Percentiles rank a stretch among this genome's conserved stretches.
Conservation (phyloP, 2,888 invertebrate genomes). For the Caenorhabditis panamensis region DNA sequence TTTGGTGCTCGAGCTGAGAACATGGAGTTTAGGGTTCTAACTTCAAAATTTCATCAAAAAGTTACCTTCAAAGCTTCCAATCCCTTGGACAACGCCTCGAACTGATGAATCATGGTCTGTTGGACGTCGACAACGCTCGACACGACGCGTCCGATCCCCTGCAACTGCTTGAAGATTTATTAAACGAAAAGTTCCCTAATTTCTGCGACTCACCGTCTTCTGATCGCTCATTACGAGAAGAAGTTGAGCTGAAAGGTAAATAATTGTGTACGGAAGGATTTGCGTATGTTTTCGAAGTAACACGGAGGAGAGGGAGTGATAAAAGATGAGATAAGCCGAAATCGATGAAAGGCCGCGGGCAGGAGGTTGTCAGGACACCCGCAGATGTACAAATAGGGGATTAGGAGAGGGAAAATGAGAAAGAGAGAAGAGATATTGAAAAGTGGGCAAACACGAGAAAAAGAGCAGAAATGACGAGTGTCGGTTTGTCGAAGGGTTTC, state of each 20-base stretch:
- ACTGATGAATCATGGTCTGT: constrained; percentile 57
- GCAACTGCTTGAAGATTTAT: constrained; percentile 25
- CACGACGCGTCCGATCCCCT: constrained; percentile 62
- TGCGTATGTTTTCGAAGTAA: too few species aligned
- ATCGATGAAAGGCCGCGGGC: neutral
- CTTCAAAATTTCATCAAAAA: constrained; percentile 49
- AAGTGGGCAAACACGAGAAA: neutral
- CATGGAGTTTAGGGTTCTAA: constrained; percentile 39
- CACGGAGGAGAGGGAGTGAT: neutral
- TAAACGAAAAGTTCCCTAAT: neutral
- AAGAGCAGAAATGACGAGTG: neutral
- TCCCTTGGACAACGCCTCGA: constrained; percentile 52
- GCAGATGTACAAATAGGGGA: too few species aligned
- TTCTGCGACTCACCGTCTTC: constrained; percentile 37
- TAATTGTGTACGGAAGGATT: neutral
- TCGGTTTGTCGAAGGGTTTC: too few species aligned
- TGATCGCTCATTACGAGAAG: constrained; percentile 49
- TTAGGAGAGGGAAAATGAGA: neutral
- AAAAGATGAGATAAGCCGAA: neutral
- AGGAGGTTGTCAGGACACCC: neutral
- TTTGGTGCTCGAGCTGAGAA: constrained; percentile 51
- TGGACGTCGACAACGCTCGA: constrained; percentile 69
- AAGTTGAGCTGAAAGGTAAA: constrained; percentile 40
- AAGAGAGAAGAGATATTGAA: neutral
- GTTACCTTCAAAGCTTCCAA: constrained; percentile 65